Percentiles rank a stretch among this genome's conserved stretches.
Conservation (phyloP, 2,113 vertebrate genomes). For the Suncus etruscus region DNA sequence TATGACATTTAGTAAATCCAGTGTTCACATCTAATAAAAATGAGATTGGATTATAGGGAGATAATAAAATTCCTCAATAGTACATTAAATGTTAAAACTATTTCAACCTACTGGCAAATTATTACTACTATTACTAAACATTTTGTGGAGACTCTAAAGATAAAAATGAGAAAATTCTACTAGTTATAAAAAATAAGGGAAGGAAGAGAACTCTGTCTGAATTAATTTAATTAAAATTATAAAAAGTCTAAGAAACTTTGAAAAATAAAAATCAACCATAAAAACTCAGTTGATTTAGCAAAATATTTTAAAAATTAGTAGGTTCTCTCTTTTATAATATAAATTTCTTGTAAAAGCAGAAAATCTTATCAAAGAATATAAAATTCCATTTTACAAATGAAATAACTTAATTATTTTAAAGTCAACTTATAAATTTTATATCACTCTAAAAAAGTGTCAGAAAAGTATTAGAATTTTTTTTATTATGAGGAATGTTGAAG, state of each 20-base stretch:
- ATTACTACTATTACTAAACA: background rate
- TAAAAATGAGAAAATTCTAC: conserved; percentile 22
- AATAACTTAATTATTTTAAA: background rate
- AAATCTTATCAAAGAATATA: background rate
- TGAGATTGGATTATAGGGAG: background rate
- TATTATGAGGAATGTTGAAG: background rate
- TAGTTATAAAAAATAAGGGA: conserved; percentile 11
- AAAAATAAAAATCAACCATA: background rate
- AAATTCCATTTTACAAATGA: background rate
- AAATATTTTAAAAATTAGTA: conserved; percentile 43
- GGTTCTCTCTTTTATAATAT: background rate
- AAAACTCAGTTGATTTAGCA: conserved; percentile 9
- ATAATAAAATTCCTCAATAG: conserved; percentile 1
- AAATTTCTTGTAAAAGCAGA: conserved; percentile 1
- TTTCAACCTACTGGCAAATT: background rate
- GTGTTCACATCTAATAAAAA: background rate
- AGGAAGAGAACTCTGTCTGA: background rate
- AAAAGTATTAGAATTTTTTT: conserved; percentile 16
- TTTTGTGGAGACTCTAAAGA: conserved; percentile 1
- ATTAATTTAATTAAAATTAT: conserved; percentile 6
- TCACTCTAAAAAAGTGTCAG: background rate
- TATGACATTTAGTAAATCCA: conserved; percentile 28
- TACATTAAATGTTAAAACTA: conserved; percentile 8
- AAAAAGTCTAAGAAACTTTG: background rate
- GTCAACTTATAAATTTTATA: conserved; percentile 14